Conservation (phyloP, 2,888 invertebrate species). For the Phyto melanocephala region DNA sequence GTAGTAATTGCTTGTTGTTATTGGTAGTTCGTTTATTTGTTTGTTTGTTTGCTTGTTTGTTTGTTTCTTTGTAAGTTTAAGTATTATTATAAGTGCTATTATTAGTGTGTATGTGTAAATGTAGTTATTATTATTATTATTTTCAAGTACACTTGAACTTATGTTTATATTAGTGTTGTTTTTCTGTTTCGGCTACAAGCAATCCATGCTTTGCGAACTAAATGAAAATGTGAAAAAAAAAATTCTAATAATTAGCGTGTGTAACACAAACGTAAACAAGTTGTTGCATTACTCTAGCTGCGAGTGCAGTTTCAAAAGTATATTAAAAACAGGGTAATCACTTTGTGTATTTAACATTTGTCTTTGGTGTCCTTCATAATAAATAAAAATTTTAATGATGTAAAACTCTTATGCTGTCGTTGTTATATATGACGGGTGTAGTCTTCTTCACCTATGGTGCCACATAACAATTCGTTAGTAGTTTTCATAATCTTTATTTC, state of each 20-base stretch:
- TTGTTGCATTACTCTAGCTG: neutral
- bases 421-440: too few relatives aligned
- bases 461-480: too few relatives aligned
- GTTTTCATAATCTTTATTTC: too few relatives aligned
- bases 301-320: neutral
- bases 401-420: too few relatives aligned
- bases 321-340: neutral
- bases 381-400: too few relatives aligned
- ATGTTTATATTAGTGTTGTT: neutral
- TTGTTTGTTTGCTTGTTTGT: neutral
- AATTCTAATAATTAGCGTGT: neutral
- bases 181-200: neutral
- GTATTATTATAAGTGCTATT: constrained; percentile 8
- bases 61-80: neutral
- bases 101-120: neutral
- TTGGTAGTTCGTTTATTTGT: constrained; percentile 16
- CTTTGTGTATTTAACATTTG: too few relatives aligned
- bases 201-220: neutral
- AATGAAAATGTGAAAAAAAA: constrained; percentile 9
- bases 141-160: constrained; percentile 21
- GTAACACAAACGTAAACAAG: constrained; percentile 9
- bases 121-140: constrained; percentile 6
- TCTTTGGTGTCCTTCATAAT: too few relatives aligned
- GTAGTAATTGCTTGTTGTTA: constrained; percentile 44
- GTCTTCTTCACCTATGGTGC: too few relatives aligned